phyloP scores from a whole-genome alignment of 2,113 vertebrate species.

The Rutilus rutilus region DNA sequence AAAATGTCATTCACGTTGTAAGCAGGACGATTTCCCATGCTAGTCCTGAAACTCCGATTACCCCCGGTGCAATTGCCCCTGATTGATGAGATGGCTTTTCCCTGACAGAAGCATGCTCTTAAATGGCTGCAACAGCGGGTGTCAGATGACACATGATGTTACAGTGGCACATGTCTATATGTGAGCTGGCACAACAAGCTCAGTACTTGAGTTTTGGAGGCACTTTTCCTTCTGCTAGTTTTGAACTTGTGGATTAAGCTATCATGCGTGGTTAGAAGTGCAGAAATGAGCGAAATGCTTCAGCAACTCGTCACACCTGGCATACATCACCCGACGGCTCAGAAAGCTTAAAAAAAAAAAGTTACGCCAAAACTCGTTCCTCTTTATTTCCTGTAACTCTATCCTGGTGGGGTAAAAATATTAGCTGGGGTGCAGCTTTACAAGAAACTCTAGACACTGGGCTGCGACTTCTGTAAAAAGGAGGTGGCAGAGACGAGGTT shows the following conservation, averaged over 20 bases:
- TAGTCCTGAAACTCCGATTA: conserved; percentile 52
- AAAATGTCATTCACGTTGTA: not conserved
- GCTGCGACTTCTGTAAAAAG: conserved; percentile 62
- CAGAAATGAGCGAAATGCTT: not conserved
- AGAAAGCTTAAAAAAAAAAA: conserved; percentile 79
- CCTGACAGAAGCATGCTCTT: conserved; percentile 65
- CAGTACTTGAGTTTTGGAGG: not conserved
- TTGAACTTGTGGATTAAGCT: conserved; percentile 8
- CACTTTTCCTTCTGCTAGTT: not conserved
- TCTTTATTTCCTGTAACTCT: conserved; percentile 96
- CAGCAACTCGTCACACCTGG: conserved; percentile 35
- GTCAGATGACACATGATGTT: conserved; percentile 66
- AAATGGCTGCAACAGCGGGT: conserved; percentile 68
- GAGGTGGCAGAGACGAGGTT: conserved; percentile 63
- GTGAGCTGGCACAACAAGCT: conserved; percentile 12
- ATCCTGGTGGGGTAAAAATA: conserved; percentile 93
- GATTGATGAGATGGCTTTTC: conserved; percentile 70
- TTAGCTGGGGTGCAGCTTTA: conserved; percentile 81
- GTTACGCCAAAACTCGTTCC: conserved; percentile 84
- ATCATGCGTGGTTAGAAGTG: not conserved
- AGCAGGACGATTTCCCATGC: conserved; percentile 49
- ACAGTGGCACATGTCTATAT: conserved; percentile 47
- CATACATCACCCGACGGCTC: conserved; percentile 66
- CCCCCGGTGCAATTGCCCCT: conserved; percentile 61
- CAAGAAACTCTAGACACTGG: conserved; percentile 81